phyloP scores from a whole-genome alignment of 2,888 invertebrate genomes.

The Pelosia muscerda region DNA sequence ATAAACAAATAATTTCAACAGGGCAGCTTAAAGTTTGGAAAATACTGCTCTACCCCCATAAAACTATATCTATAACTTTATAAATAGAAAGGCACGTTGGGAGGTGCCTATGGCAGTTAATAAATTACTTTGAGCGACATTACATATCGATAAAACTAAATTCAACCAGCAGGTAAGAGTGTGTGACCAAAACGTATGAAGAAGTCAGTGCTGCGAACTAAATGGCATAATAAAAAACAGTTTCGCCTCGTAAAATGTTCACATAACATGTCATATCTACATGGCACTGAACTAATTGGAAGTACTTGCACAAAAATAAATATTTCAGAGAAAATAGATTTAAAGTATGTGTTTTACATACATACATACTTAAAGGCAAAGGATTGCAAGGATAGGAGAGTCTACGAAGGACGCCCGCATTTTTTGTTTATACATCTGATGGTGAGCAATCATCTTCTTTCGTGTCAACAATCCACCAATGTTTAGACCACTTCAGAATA shows the following conservation, averaged over 20 bases:
- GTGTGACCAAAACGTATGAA: constrained; percentile 13
- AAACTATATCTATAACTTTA: not conserved
- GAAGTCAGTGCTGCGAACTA: constrained; percentile 17
- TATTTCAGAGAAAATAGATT: not conserved
- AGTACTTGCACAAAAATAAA: not conserved
- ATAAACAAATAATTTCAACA: not conserved
- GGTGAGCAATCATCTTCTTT: too few species aligned
- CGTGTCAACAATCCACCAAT: too few species aligned
- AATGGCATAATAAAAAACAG: constrained; percentile 17
- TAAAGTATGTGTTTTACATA: not conserved
- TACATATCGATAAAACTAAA: constrained; percentile 42
- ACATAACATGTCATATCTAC: constrained; percentile 14
- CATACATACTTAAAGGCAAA: too few species aligned
- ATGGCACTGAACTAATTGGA: too few species aligned
- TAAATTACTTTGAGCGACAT: constrained; percentile 41
- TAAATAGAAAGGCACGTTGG: not conserved
- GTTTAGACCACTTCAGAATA: too few species aligned
- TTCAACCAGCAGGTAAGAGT: not conserved
- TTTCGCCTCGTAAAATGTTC: constrained; percentile 12
- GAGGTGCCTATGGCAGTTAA: constrained; percentile 3
- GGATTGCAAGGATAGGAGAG: not conserved
- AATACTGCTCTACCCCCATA: not conserved
- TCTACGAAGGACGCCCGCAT: not conserved
- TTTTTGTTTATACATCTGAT: too few species aligned
- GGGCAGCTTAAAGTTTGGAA: not conserved